Evolutionary conservation across 37 sponge, comb jelly and placozoan species (phyloP).

Genomic region (Chondrosia reniformis): DNA sequence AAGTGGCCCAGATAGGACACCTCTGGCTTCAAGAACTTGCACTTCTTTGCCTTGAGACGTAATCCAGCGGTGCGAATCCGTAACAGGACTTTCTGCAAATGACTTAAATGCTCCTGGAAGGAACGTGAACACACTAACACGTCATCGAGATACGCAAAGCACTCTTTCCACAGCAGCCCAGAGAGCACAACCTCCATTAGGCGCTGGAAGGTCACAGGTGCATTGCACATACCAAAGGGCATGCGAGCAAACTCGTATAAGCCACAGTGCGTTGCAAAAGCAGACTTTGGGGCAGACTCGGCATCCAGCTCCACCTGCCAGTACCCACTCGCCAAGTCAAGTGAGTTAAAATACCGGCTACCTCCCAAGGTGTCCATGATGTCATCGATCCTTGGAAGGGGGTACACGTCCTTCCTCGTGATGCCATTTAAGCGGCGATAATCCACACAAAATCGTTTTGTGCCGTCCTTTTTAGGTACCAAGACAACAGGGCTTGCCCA

Average conservation of each 20-base stretch:
- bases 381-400: constrained; percentile 2
- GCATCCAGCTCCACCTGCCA: constrained; percentile 19
- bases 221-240: constrained; percentile 23
- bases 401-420: constrained; percentile 22
- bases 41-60: constrained; percentile 33
- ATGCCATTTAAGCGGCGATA: constrained; percentile 12
- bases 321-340: constrained; percentile 24
- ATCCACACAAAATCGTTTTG: constrained; percentile 1
- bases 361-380: constrained; percentile 12
- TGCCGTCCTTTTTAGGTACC: constrained; percentile 25
- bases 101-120: constrained; percentile 20
- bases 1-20: constrained; percentile 30
- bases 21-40: constrained; percentile 2
- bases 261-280: constrained; percentile 23
- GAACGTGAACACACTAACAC: constrained; percentile 25
- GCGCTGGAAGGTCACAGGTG: constrained; percentile 30
- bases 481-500: constrained; percentile 29
- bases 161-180: background rate
- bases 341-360: background rate
- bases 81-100: constrained; percentile 25
- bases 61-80: constrained; percentile 19
- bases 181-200: constrained; percentile 21
- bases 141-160: constrained; percentile 41
- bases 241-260: constrained; percentile 14
- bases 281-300: constrained; percentile 8